These are phyloP conservation scores for Sterna hirundo DNA, from an alignment of 2,113 vertebrate species.

Conservation along the genomic window DNA sequence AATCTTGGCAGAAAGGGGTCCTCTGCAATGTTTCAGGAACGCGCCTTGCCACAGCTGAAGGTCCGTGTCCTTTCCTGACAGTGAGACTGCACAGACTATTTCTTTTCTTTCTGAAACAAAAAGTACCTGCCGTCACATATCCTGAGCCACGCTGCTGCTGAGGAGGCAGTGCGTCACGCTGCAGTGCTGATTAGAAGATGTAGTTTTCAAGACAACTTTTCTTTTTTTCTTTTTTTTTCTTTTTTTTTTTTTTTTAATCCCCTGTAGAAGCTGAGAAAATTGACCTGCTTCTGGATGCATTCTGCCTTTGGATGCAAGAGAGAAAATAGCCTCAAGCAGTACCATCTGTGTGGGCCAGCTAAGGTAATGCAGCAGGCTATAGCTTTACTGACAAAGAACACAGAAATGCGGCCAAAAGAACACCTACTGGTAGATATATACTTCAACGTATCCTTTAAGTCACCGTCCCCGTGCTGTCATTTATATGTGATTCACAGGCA, in stretches of 20 bases:
- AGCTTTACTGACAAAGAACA: not conserved
- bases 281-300: conserved; percentile 10
- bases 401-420: not conserved
- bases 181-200: conserved; percentile 41
- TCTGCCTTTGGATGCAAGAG: not conserved
- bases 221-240: not conserved
- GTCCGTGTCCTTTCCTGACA: conserved; percentile 36
- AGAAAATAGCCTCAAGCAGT: conserved; percentile 21
- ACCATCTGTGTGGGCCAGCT: conserved; percentile 34
- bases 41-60: not conserved
- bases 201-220: conserved; percentile 3
- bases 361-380: conserved; percentile 45
- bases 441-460: not conserved
- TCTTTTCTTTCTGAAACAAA: conserved; percentile 47
- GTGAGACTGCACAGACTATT: conserved; percentile 28
- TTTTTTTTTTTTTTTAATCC: not conserved
- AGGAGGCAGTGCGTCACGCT: not conserved
- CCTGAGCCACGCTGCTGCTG: conserved; percentile 4
- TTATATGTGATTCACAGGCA: not conserved
- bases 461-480: not conserved
- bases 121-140: conserved; percentile 62
- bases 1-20: conserved; percentile 1
- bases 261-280: not conserved
- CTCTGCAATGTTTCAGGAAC: conserved; percentile 30
- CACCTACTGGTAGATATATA: not conserved